Conservation (phyloP, 2,113 vertebrate genomes). For the Pica pica region DNA sequence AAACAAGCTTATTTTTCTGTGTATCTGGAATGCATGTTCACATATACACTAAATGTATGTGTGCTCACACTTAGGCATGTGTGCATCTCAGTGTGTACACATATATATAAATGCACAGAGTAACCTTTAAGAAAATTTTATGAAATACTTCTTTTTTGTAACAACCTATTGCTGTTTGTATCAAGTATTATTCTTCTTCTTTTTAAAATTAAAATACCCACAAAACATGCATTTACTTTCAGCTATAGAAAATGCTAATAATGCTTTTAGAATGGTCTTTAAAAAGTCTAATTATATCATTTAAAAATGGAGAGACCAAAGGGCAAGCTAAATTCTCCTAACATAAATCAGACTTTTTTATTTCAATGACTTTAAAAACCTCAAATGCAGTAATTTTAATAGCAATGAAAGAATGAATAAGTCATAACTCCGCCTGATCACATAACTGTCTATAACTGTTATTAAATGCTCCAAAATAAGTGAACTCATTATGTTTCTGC, state of each 20-base stretch:
- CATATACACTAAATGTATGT: conserved; percentile 30
- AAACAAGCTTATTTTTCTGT: conserved; percentile 57
- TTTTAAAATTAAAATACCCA: conserved; percentile 84
- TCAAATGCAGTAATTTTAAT: conserved; percentile 87
- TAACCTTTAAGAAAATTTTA: conserved; percentile 70
- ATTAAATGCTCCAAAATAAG: conserved; percentile 87
- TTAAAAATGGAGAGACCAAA: conserved; percentile 91
- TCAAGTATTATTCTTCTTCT: conserved; percentile 79
- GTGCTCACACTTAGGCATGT: neutral
- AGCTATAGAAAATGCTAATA: conserved; percentile 86
- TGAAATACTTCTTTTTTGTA: conserved; percentile 70
- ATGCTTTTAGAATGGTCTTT: conserved; percentile 94
- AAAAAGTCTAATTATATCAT: conserved; percentile 95
- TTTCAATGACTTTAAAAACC: conserved; percentile 85
- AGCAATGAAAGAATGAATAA: conserved; percentile 87
- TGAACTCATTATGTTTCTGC: conserved; percentile 85
- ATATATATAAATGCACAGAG: conserved; percentile 25
- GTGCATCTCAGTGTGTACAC: neutral
- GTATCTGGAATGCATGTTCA: conserved; percentile 24
- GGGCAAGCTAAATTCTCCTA: conserved; percentile 91
- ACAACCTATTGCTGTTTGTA: conserved; percentile 79
- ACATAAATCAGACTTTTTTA: conserved; percentile 93
- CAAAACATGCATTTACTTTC: conserved; percentile 85
- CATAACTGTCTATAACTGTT: conserved; percentile 89
- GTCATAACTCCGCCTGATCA: conserved; percentile 86